These are phyloP conservation scores for Cuniculus paca DNA, from an alignment of 2,797 vertebrate species.

Conservation along the genomic window DNA sequence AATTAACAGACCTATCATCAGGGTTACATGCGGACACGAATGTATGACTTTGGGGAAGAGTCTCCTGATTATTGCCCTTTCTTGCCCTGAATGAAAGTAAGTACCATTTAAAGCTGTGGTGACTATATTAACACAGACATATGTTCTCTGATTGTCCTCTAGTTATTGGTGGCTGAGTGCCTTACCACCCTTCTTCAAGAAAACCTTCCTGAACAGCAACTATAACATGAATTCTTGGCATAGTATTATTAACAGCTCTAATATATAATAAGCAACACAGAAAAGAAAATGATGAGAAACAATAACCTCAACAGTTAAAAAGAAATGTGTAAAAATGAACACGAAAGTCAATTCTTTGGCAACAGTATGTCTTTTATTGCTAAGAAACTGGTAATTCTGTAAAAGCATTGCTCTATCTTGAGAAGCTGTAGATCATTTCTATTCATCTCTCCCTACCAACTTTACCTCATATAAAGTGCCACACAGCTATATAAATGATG, in stretches of 20 bases:
- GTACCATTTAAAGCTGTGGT: not conserved
- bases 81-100: not conserved
- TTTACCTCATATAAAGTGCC: not conserved
- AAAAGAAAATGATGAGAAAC: conserved; percentile 55
- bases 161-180: not conserved
- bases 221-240: conserved; percentile 37
- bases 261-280: not conserved
- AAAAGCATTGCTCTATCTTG: not conserved
- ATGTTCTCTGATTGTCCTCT: not conserved
- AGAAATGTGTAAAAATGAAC: conserved; percentile 45
- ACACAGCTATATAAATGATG: not conserved
- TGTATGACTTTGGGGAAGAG: not conserved
- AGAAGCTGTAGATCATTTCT: not conserved
- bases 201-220: not conserved
- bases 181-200: not conserved
- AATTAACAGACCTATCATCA: not conserved
- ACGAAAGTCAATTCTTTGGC: conserved; percentile 4
- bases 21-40: not conserved
- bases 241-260: not conserved
- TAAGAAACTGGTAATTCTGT: conserved; percentile 43
- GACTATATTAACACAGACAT: not conserved
- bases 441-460: conserved; percentile 15
- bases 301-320: conserved; percentile 49
- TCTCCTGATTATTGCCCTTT: not conserved
- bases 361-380: not conserved